A percentile compares a stretch with the other conserved stretches of the same genome.
Evolutionary conservation across 2,113 vertebrate species (phyloP).

Genomic region (Ophthalmolycus amberensis): DNA sequence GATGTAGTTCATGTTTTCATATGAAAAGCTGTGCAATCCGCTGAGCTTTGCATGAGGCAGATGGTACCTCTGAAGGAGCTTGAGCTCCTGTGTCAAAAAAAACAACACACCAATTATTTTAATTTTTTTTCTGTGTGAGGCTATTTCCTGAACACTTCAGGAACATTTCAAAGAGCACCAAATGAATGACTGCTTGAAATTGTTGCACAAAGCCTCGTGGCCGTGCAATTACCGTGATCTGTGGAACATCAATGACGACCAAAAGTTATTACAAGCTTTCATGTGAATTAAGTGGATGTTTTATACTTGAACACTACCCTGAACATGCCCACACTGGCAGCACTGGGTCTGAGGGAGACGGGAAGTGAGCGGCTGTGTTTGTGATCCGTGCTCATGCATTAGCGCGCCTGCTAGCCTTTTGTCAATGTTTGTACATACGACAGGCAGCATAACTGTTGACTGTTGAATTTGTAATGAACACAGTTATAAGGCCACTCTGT

Average conservation of each 20-base stretch:
- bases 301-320: not conserved
- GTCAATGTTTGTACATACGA: conserved; percentile 38
- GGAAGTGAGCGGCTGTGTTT: not conserved
- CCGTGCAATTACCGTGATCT: conserved; percentile 5
- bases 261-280: conserved; percentile 18
- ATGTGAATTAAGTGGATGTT: conserved; percentile 23
- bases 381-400: not conserved
- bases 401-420: conserved; percentile 24
- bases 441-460: conserved; percentile 7
- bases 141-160: conserved; percentile 28
- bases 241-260: not conserved
- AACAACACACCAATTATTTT: not conserved
- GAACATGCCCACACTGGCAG: not conserved
- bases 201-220: conserved; percentile 5
- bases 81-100: conserved; percentile 38
- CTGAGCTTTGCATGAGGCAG: conserved; percentile 58
- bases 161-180: conserved; percentile 27
- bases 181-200: conserved; percentile 21
- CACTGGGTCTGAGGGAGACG: not conserved
- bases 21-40: conserved; percentile 49
- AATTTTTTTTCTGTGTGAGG: not conserved
- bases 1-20: conserved; percentile 45
- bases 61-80: conserved; percentile 57
- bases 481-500: conserved; percentile 21
- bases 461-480: conserved; percentile 53